A percentile compares a stretch with the other conserved stretches of the same genome.
These are phyloP conservation scores for Cotesia congregata DNA, from an alignment of 2,888 invertebrate genomes.

Conservation along the genomic window DNA sequence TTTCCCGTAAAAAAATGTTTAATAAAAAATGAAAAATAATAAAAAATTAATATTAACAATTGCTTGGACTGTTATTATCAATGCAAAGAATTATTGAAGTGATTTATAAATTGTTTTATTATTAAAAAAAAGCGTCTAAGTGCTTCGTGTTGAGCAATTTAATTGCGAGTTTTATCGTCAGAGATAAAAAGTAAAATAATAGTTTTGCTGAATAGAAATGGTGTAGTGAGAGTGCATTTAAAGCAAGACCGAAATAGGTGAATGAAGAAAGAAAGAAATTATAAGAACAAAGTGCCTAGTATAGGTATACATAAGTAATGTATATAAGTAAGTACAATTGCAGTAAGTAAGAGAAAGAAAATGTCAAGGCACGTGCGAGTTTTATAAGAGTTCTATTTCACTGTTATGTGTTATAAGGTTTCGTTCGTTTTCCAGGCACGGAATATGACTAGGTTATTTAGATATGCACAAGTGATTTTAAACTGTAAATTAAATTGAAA, in stretches of 20 bases:
- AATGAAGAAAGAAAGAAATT: background rate
- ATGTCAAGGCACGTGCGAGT: constrained; percentile 34
- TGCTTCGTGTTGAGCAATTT: constrained; percentile 32
- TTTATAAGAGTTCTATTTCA: constrained; percentile 29
- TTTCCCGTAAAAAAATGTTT: too few relatives aligned
- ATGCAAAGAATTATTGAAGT: background rate
- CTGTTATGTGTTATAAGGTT: background rate
- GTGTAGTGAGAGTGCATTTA: background rate
- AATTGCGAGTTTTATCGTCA: constrained; percentile 15
- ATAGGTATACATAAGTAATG: background rate
- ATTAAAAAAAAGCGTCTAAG: constrained; percentile 20
- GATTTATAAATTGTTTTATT: background rate
- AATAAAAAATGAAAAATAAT: too few relatives aligned
- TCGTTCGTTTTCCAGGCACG: constrained; percentile 13
- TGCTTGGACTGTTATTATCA: background rate
- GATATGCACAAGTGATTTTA: constrained; percentile 15
- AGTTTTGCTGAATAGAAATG: background rate
- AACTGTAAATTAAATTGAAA: background rate
- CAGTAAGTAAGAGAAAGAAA: constrained; percentile 8
- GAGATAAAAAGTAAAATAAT: background rate
- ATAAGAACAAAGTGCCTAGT: background rate
- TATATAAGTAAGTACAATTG: background rate
- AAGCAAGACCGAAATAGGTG: background rate
- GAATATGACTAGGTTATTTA: background rate
- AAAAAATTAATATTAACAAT: too few relatives aligned